phyloP scores from a whole-genome alignment of 2,888 invertebrate species.

The Plagiodera versicolora region DNA sequence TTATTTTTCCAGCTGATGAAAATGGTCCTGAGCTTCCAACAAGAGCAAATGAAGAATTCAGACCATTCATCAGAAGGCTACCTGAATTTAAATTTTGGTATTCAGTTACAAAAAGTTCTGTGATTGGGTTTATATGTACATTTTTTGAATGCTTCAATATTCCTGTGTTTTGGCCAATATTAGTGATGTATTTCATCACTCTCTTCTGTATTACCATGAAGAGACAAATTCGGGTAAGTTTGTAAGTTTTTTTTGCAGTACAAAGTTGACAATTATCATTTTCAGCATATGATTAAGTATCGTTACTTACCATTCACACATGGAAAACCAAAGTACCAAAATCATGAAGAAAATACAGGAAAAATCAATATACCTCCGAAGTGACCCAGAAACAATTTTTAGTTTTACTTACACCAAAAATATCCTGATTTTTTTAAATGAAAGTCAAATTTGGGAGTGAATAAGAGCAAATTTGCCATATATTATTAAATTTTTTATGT shows the following conservation, averaged over 20 bases:
- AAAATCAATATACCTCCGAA: constrained; percentile 44
- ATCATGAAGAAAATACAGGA: constrained; percentile 55
- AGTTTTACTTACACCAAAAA: not conserved
- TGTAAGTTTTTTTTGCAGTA: constrained; percentile 1
- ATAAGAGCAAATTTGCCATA: not conserved
- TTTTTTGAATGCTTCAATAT: constrained; percentile 98
- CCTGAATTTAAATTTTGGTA: constrained; percentile 99
- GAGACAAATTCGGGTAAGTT: constrained; percentile 93
- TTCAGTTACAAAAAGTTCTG: constrained; percentile 91
- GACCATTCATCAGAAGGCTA: constrained; percentile 93
- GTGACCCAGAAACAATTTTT: constrained; percentile 33
- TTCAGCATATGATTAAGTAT: constrained; percentile 99
- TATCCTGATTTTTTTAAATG: not conserved
- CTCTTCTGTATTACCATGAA: constrained; percentile 99
- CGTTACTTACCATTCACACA: constrained; percentile 98
- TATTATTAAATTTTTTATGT: not conserved
- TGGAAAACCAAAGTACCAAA: constrained; percentile 94
- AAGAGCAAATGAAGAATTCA: constrained; percentile 93
- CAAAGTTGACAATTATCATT: constrained; percentile 15
- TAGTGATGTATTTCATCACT: constrained; percentile 99
- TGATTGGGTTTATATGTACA: constrained; percentile 88
- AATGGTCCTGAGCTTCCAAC: constrained; percentile 94
- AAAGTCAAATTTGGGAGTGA: not conserved
- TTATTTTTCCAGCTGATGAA: constrained; percentile 63
- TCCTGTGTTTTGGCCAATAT: constrained; percentile 99